Conservation (phyloP, 2,113 vertebrate genomes). For the Arvicanthis niloticus region DNA sequence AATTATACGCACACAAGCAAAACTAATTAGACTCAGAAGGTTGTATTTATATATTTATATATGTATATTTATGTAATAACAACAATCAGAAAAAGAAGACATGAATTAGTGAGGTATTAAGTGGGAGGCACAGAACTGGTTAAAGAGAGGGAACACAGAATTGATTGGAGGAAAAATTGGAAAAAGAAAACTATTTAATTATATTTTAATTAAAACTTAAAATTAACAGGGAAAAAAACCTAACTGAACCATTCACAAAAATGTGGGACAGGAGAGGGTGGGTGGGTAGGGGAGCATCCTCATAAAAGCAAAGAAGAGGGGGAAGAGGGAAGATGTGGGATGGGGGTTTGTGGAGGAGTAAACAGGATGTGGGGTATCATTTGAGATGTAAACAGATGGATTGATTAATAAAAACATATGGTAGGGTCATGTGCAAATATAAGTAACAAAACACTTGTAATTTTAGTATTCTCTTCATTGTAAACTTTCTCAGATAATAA, state of each 20-base stretch:
- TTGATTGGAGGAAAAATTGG: background rate
- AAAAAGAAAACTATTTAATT: background rate
- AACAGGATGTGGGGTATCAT: no score
- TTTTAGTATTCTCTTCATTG: slow-evolving; percentile 12
- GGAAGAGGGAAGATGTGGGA: no score
- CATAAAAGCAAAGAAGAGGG: no score
- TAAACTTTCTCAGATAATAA: background rate
- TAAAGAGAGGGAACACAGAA: background rate
- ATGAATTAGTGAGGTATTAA: background rate
- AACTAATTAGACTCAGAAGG: background rate
- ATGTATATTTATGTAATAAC: background rate
- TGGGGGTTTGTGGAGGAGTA: no score
- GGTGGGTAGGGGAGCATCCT: no score
- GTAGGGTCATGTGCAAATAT: slow-evolving; percentile 16
- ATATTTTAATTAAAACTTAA: background rate
- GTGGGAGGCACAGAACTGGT: background rate
- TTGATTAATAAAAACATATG: background rate
- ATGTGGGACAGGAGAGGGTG: no score
- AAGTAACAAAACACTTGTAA: background rate
- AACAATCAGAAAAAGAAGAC: background rate
- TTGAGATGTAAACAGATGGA: no score
- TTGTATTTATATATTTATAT: background rate
- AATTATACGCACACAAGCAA: background rate
- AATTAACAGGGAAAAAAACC: background rate
- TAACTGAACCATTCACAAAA: background rate